Base-by-base conservation (phyloP, 1,140 invertebrate species). In the Mesaphorura yosii region DNA sequence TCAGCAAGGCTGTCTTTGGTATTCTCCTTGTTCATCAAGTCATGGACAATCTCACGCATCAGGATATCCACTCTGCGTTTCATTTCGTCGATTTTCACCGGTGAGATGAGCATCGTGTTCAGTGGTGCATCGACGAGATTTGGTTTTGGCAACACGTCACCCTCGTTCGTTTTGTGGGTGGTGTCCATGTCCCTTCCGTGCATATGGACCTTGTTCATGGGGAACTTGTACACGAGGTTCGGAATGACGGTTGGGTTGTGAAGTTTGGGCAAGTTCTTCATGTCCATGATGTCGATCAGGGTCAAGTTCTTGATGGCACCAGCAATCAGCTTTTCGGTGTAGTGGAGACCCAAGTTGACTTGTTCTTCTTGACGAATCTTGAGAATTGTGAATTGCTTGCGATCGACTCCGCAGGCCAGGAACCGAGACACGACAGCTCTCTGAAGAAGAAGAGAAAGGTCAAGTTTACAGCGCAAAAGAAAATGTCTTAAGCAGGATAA, bases 331-430 rank as follows among this genome's bases (percentile, higher is more conserved):
- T 57, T 59, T 17, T 59, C 37, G 1, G 19, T 27, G 10, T 29
- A 28, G 22, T 38, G 57, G 31, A 58, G 48, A 27, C 61, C 61
- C 22, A 46, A 39, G 17, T 54, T 34, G 49, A 59, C 37, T 14
- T 40, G 42, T 42, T 63, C 61, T 19, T 63, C 51, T 52, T 59
- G 57, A 19, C 48, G 42, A 46, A 63, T 31, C 31, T 55, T 51
- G 14, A 63, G 27, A 31, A 63, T 58, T 26, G 48, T 59, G 55
- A 41, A 63, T 26, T 59, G 40, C 10, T 25, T 41, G 44, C 61
- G 61, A 48, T 39, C 51, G 3, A 12, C 29, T 19, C 61, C 61
- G 31, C 61, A 63, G 19, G 57, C 57, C 39, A 63, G 41, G 50
- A 37, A 55, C 19, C 55, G 55, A 25, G 57, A 46, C 37, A 57